Evolutionary conservation across 2,888 invertebrate species (phyloP).

Genomic region (Dexiosoma caninum): DNA sequence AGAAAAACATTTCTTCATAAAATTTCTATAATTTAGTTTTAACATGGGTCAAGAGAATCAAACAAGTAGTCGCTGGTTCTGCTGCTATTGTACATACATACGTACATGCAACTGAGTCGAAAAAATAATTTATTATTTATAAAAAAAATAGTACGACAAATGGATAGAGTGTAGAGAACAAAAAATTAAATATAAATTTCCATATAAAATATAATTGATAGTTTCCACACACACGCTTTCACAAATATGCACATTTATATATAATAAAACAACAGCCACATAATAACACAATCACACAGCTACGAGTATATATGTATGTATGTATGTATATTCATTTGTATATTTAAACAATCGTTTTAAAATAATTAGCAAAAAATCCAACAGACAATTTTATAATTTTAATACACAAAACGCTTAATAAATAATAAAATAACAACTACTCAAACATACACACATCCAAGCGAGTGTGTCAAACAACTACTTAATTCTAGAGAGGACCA

Average conservation of each 20-base stretch:
- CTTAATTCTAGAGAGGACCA: conserved; percentile 51
- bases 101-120: conserved; percentile 14
- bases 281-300: not conserved
- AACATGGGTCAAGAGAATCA: conserved; percentile 60
- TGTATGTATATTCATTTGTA: not conserved
- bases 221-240: conserved; percentile 54
- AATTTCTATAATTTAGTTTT: conserved; percentile 16
- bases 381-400: conserved; percentile 39
- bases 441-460: conserved; percentile 21
- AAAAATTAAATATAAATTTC: conserved; percentile 52
- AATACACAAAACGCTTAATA: conserved; percentile 36
- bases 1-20: conserved; percentile 12
- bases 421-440: conserved; percentile 30
- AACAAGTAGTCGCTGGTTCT: conserved; percentile 55
- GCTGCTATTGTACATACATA: conserved; percentile 24
- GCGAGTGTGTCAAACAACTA: conserved; percentile 53
- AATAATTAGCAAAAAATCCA: conserved; percentile 49
- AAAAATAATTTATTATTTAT: conserved; percentile 39
- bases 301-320: too few species aligned
- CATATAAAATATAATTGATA: conserved; percentile 66
- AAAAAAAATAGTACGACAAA: conserved; percentile 43
- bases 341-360: conserved; percentile 34
- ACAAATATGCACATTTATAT: not conserved
- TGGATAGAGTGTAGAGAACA: conserved; percentile 29
- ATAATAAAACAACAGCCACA: not conserved